These are phyloP conservation scores for Burhinus bistriatus DNA, from an alignment of 2,113 vertebrate species.

Conservation along the genomic window DNA sequence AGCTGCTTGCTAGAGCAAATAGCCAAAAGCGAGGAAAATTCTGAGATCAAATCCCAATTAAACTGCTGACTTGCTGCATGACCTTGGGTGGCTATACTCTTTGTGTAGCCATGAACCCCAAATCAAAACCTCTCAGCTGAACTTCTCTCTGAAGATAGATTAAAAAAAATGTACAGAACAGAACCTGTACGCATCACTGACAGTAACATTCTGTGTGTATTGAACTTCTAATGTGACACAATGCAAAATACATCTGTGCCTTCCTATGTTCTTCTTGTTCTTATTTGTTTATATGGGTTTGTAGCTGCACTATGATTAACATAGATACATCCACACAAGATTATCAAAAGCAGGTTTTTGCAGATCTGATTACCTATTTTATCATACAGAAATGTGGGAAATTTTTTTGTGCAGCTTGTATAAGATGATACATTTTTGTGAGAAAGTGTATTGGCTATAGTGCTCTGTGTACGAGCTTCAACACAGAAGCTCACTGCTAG, in stretches of 20 bases:
- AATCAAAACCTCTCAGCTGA: constrained; percentile 23
- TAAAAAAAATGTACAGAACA: neutral
- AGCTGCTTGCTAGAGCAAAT: constrained; percentile 31
- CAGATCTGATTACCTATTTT: neutral
- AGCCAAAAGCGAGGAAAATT: constrained; percentile 21
- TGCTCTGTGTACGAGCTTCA: neutral
- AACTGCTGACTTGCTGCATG: constrained; percentile 26
- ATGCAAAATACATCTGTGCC: neutral
- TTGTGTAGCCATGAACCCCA: neutral
- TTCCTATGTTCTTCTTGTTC: neutral
- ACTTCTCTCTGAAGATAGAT: constrained; percentile 16
- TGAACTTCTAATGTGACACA: neutral
- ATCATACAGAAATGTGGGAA: neutral
- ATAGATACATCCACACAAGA: neutral
- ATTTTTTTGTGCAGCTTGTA: neutral
- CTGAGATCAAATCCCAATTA: constrained; percentile 59
- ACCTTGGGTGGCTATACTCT: constrained; percentile 10
- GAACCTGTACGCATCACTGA: neutral
- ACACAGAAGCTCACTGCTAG: neutral
- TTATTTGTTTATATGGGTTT: neutral
- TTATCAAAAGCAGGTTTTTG: neutral
- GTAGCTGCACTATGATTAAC: neutral
- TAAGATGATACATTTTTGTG: neutral
- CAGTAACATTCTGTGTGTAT: neutral
- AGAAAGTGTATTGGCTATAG: neutral